These are phyloP conservation scores for Periophthalmus magnuspinnatus DNA, from an alignment of 2,797 vertebrate species.

Conservation along the genomic window DNA sequence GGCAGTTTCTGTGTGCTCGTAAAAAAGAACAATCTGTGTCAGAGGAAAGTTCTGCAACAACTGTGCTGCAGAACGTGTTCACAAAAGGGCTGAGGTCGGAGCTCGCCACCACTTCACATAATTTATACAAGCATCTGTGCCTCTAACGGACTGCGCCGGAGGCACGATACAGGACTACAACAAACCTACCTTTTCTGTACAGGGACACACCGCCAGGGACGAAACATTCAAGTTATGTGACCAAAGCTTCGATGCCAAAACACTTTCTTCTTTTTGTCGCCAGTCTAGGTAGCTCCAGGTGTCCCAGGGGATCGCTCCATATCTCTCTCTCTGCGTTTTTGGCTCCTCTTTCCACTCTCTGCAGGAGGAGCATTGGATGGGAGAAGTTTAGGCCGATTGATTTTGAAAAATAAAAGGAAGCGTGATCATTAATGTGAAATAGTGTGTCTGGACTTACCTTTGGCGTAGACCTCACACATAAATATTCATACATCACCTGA, in stretches of 20 bases:
- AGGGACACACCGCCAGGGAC: conserved; percentile 78
- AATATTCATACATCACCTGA: conserved; percentile 43
- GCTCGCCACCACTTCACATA: conserved; percentile 75
- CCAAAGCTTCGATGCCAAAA: conserved; percentile 99
- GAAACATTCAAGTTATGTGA: conserved; percentile 89
- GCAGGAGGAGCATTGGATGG: conserved; percentile 63
- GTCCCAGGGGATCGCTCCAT: conserved; percentile 65
- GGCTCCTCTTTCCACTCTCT: conserved; percentile 60
- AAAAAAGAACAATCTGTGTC: conserved; percentile 99
- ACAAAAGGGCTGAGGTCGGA: conserved; percentile 89
- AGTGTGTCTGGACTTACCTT: conserved; percentile 20
- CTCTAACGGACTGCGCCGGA: conserved; percentile 90
- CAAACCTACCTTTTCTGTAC: conserved; percentile 97
- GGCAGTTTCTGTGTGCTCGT: conserved; percentile 99
- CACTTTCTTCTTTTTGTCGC: conserved; percentile 77
- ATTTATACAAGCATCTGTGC: conserved; percentile 86
- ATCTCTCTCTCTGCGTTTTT: conserved; percentile 45
- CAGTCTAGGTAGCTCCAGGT: conserved; percentile 68
- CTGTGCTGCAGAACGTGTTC: conserved; percentile 99
- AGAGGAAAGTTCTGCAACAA: conserved; percentile 98
- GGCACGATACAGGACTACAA: conserved; percentile 97
- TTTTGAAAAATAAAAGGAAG: conserved; percentile 57
- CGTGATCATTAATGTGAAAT: conserved; percentile 73
- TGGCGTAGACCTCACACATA: conserved; percentile 42
- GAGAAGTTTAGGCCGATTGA: conserved; percentile 70